Conservation (phyloP, 1,140 invertebrate genomes). For the Harpegnathos saltator region DNA sequence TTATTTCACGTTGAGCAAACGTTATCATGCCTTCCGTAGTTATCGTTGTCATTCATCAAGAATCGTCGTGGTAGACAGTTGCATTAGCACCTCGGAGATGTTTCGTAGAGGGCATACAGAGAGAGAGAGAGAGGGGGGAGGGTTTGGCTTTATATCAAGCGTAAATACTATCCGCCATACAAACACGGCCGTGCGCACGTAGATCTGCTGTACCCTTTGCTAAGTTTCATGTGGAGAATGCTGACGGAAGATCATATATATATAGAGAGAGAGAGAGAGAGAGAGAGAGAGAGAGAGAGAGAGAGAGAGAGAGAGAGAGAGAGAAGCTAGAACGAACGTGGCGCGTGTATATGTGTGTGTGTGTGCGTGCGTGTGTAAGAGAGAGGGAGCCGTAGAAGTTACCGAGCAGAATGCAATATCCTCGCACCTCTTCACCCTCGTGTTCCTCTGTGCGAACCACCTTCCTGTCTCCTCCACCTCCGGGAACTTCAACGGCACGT, state of each 20-base stretch:
- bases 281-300: not conserved
- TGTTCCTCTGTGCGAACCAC: slow-evolving; percentile 40
- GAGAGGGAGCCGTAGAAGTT: slow-evolving; percentile 41
- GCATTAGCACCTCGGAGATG: slow-evolving; percentile 16
- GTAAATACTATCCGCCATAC: slow-evolving; percentile 44
- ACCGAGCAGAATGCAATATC: slow-evolving; percentile 62
- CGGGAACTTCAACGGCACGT: slow-evolving; percentile 48
- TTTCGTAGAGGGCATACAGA: not conserved
- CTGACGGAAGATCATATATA: slow-evolving; percentile 34
- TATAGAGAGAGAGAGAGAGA: slow-evolving; percentile 6
- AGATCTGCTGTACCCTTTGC: slow-evolving; percentile 36
- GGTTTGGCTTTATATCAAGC: slow-evolving; percentile 37
- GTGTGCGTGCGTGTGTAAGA: not conserved
- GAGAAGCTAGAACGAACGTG: too few relatives aligned
- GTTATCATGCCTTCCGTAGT: not conserved
- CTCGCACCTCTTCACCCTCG: slow-evolving; percentile 46
- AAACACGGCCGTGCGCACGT: slow-evolving; percentile 19
- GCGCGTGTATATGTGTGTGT: too few relatives aligned
- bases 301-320: not conserved
- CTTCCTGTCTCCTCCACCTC: slow-evolving; percentile 19
- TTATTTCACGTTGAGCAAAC: not conserved
- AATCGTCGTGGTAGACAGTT: slow-evolving; percentile 9
- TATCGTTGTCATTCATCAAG: slow-evolving; percentile 24
- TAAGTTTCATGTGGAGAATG: slow-evolving; percentile 33
- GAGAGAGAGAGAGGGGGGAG: not conserved